Conservation (phyloP, 2,113 vertebrate species). For the Ciconia maguari region DNA sequence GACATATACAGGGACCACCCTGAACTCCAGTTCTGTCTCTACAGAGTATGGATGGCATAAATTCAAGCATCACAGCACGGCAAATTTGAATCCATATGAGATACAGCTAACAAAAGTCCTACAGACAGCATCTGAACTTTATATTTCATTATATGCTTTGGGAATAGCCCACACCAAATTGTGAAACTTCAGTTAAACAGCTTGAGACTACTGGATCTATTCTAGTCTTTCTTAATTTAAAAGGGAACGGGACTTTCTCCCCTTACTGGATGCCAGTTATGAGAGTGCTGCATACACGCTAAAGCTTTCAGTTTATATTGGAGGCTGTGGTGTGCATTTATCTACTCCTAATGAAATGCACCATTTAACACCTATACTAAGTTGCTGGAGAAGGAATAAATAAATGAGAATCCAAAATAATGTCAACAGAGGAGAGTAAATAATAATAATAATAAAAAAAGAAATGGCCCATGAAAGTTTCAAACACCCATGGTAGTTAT, state of each 20-base stretch:
- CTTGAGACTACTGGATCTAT: neutral
- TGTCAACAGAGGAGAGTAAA: neutral
- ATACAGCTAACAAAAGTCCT: neutral
- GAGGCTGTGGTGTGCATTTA: neutral
- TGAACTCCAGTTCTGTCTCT: neutral
- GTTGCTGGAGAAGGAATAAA: neutral
- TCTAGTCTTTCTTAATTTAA: neutral
- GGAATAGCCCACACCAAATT: neutral
- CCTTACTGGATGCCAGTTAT: neutral
- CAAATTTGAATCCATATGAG: neutral
- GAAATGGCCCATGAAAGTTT: neutral
- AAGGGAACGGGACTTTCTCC: neutral
- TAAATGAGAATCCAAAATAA: neutral
- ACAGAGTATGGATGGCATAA: neutral
- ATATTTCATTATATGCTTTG: neutral
- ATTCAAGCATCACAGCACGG: neutral
- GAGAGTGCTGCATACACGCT: neutral
- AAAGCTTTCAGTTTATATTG: neutral
- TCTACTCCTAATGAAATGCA: neutral
- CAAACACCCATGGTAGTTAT: neutral
- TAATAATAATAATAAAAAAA: neutral
- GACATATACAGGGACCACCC: neutral
- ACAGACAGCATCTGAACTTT: neutral
- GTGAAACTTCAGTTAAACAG: neutral
- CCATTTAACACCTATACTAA: neutral